A percentile compares a stretch with the other conserved stretches of the same genome.
Evolutionary conservation across 2,888 invertebrate species (phyloP).

Genomic region (Deroplatys truncata): DNA sequence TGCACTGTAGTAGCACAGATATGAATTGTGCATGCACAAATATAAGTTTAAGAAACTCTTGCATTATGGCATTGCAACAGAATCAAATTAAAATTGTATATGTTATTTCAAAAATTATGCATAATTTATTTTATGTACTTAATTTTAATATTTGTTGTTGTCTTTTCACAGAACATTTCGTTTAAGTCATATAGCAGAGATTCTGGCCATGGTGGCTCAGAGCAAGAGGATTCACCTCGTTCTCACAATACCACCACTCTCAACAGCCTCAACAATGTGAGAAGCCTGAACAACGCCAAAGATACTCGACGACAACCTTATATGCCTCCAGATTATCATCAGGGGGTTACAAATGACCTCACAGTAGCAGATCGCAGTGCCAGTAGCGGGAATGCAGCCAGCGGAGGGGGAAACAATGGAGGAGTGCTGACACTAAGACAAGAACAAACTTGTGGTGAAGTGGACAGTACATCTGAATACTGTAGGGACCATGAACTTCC

Average conservation of each 20-base stretch:
- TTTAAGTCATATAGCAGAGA: conserved; percentile 71
- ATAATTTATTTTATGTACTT: background rate
- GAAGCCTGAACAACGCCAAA: conserved; percentile 52
- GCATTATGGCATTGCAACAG: background rate
- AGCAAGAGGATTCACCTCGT: conserved; percentile 64
- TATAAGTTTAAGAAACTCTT: background rate
- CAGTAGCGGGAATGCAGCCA: background rate
- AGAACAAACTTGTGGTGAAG: background rate
- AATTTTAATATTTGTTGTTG: background rate
- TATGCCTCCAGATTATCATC: conserved; percentile 44
- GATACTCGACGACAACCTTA: conserved; percentile 51
- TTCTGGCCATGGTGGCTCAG: conserved; percentile 60
- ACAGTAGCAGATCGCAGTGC: conserved; percentile 9
- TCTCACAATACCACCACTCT: conserved; percentile 50
- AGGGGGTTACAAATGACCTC: conserved; percentile 30
- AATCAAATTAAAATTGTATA: background rate
- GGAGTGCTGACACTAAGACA: background rate
- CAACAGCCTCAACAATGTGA: conserved; percentile 37
- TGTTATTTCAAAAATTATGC: background rate
- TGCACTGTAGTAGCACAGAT: background rate
- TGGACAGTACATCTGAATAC: conserved; percentile 1
- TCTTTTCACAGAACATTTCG: conserved; percentile 71
- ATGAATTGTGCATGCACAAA: background rate
- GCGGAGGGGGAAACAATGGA: background rate
- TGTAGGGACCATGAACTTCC: conserved; percentile 44